phyloP scores from a whole-genome alignment of 2,113 vertebrate genomes.

The Ariopsis seemanni region DNA sequence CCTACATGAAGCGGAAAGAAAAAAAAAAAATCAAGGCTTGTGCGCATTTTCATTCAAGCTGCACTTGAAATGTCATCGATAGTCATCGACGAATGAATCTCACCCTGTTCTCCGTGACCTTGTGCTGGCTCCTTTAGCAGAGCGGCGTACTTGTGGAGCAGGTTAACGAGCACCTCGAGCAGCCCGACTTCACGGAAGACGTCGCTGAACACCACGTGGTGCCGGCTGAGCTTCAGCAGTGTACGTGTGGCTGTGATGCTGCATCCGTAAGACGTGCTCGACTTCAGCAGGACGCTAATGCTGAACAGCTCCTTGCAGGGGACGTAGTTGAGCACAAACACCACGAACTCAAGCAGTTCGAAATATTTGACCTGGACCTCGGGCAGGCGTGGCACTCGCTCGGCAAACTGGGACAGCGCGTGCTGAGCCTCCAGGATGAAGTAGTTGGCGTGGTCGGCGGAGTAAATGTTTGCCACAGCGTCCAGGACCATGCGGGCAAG shows the following conservation, averaged over 20 bases:
- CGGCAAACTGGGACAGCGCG: constrained; percentile 92
- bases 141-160: constrained; percentile 98
- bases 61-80: not conserved
- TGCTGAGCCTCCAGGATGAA: constrained; percentile 97
- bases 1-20: not conserved
- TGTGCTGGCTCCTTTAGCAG: constrained; percentile 92
- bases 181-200: constrained; percentile 97
- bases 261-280: constrained; percentile 88
- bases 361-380: constrained; percentile 96
- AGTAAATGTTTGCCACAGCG: constrained; percentile 91
- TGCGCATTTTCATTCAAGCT: not conserved
- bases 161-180: constrained; percentile 95
- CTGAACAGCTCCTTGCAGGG: constrained; percentile 98
- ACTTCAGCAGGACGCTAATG: constrained; percentile 94
- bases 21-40: not conserved
- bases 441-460: constrained; percentile 93
- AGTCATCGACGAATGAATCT: not conserved
- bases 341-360: constrained; percentile 94
- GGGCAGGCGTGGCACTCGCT: constrained; percentile 87
- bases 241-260: constrained; percentile 88
- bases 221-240: constrained; percentile 88
- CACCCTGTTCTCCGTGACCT: constrained; percentile 85
- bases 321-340: constrained; percentile 97
- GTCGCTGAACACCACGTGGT: constrained; percentile 94
- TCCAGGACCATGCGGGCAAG: constrained; percentile 92